These are phyloP conservation scores for Drosophila birchii DNA, from an alignment of 2,888 invertebrate species.

Conservation along the genomic window DNA sequence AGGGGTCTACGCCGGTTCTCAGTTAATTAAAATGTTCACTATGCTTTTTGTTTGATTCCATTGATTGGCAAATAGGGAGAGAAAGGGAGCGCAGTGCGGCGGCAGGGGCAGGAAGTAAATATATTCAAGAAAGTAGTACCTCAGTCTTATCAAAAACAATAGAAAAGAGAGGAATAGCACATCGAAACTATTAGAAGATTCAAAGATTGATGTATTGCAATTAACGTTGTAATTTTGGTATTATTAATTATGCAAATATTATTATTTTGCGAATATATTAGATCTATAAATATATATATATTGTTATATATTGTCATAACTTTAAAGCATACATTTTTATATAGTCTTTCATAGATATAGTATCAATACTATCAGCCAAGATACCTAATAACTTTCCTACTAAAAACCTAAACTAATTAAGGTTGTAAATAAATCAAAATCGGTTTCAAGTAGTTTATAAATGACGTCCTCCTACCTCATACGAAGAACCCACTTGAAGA, in stretches of 20 bases:
- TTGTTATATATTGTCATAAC: too few species aligned
- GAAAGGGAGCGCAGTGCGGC: neutral
- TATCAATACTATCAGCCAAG: too few species aligned
- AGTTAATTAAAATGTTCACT: conserved; percentile 67
- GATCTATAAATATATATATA: too few species aligned
- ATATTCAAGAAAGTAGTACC: conserved; percentile 5
- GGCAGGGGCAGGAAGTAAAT: neutral
- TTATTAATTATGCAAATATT: too few species aligned
- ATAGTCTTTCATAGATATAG: neutral
- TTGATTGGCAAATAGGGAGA: conserved; percentile 18
- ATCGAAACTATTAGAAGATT: too few species aligned
- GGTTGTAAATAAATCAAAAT: conserved; percentile 27
- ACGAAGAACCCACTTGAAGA: conserved; percentile 91
- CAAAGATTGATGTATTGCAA: too few species aligned
- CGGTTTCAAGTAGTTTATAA: conserved; percentile 14
- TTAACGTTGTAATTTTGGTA: too few species aligned
- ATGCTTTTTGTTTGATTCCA: conserved; percentile 30
- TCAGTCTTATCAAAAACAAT: neutral
- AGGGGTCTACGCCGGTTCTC: conserved; percentile 33
- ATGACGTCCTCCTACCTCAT: conserved; percentile 87
- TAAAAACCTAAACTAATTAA: neutral
- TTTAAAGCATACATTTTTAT: neutral
- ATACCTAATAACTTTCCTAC: neutral
- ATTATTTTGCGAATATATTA: too few species aligned
- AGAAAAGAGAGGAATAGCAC: neutral